These are phyloP conservation scores for Hydra vulgaris DNA, from an alignment of 30 jellyfish, hydroid and myxozoan genomes.

Conservation along the genomic window DNA sequence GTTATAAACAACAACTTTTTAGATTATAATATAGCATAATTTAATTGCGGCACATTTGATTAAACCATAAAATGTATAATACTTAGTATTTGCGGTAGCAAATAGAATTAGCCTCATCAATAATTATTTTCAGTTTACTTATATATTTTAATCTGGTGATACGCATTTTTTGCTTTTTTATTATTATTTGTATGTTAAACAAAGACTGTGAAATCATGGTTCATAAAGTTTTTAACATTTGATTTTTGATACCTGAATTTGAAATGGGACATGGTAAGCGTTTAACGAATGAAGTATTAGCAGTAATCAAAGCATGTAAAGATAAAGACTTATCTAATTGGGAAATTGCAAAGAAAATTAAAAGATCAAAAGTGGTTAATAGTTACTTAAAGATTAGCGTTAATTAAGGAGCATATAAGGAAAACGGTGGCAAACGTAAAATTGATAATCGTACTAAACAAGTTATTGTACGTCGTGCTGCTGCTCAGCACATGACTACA, in stretches of 20 bases:
- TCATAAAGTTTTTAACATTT: neutral
- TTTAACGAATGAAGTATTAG: neutral
- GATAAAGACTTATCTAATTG: neutral
- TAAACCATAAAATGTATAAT: neutral
- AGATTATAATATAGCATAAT: neutral
- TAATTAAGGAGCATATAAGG: neutral
- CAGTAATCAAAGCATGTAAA: neutral
- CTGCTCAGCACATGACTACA: neutral
- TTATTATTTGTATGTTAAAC: neutral
- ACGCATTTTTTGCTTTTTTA: neutral
- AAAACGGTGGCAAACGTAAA: neutral
- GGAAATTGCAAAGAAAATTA: neutral
- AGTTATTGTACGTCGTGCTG: neutral
- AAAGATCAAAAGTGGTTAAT: neutral
- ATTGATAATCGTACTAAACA: neutral
- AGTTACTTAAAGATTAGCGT: neutral
- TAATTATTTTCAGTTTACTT: neutral
- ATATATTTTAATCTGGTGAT: neutral
- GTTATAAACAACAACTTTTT: neutral
- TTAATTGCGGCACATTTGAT: neutral
- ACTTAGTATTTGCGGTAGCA: neutral
- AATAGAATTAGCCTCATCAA: neutral
- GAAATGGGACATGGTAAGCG: neutral
- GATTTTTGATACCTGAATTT: neutral
- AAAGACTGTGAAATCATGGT: neutral